phyloP scores from a whole-genome alignment of 2,888 invertebrate species.

The Trachelus troglodyta region DNA sequence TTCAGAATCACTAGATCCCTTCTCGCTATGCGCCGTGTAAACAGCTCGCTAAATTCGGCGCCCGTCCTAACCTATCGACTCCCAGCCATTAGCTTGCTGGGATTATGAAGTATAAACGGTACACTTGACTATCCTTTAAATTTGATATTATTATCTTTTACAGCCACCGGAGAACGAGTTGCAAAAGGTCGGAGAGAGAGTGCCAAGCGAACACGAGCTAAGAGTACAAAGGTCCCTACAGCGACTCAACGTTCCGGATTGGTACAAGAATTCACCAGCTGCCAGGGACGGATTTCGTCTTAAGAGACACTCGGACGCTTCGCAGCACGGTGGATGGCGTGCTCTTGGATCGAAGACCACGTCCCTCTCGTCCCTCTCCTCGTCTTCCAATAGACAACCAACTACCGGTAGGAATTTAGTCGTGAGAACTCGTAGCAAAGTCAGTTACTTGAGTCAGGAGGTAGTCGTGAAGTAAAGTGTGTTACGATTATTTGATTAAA shows the following conservation, averaged over 20 bases:
- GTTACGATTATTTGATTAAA: conserved; percentile 14
- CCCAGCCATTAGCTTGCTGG: no score
- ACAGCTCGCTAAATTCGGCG: conserved; percentile 17
- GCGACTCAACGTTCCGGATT: conserved; percentile 94
- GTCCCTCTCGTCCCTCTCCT: conserved; percentile 79
- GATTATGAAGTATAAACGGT: no score
- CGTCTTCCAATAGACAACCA: conserved; percentile 63
- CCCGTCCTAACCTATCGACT: not conserved
- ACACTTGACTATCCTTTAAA: not conserved
- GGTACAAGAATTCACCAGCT: conserved; percentile 86
- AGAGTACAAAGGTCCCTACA: conserved; percentile 93
- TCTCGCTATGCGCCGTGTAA: conserved; percentile 21
- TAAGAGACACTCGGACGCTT: conserved; percentile 78
- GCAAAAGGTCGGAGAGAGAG: conserved; percentile 83
- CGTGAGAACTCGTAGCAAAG: no score
- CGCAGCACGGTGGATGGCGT: conserved; percentile 71
- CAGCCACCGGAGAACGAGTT: conserved; percentile 96
- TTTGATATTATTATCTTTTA: conserved; percentile 49
- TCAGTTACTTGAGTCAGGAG: no score
- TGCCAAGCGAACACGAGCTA: conserved; percentile 93
- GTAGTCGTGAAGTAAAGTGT: not conserved
- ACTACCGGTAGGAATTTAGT: conserved; percentile 49
- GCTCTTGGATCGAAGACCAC: conserved; percentile 86
- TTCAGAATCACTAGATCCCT: not conserved
- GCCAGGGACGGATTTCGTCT: conserved; percentile 84